phyloP scores from a whole-genome alignment of 2,113 vertebrate genomes.

The Pycnonotus jocosus region DNA sequence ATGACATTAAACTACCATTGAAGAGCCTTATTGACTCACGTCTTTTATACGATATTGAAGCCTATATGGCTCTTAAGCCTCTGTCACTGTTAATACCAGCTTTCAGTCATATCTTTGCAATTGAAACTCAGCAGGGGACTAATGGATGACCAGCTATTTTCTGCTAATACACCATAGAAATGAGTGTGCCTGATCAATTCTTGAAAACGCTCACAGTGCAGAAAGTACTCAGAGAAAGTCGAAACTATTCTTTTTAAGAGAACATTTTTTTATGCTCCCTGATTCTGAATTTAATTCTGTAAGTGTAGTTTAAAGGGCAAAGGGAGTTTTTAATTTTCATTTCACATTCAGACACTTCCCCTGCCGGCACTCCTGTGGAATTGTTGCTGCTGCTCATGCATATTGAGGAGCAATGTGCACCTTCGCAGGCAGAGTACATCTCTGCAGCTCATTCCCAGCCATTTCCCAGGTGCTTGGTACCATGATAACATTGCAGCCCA shows the following conservation, averaged over 20 bases:
- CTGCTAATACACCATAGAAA: neutral
- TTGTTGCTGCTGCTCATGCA: neutral
- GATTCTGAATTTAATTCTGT: constrained; percentile 25
- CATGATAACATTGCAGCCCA: neutral
- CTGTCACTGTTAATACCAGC: constrained; percentile 26
- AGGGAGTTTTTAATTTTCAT: constrained; percentile 37
- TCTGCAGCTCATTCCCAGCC: neutral
- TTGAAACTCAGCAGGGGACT: neutral
- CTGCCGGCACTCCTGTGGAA: neutral
- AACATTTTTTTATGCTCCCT: neutral
- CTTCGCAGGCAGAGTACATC: neutral
- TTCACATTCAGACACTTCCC: constrained; percentile 16
- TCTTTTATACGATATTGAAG: neutral
- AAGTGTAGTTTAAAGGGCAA: constrained; percentile 29
- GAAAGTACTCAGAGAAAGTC: neutral
- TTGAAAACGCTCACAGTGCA: neutral
- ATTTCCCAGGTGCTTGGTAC: neutral
- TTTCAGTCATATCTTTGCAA: constrained; percentile 22
- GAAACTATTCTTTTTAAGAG: neutral
- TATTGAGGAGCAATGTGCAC: neutral
- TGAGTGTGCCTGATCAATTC: neutral
- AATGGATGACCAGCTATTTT: constrained; percentile 25
- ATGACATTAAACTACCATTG: neutral
- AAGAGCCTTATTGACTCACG: neutral
- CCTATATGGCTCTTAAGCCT: neutral